Evolutionary conservation across 2,797 vertebrate species (phyloP).

Genomic region (Cyprinella venusta): DNA sequence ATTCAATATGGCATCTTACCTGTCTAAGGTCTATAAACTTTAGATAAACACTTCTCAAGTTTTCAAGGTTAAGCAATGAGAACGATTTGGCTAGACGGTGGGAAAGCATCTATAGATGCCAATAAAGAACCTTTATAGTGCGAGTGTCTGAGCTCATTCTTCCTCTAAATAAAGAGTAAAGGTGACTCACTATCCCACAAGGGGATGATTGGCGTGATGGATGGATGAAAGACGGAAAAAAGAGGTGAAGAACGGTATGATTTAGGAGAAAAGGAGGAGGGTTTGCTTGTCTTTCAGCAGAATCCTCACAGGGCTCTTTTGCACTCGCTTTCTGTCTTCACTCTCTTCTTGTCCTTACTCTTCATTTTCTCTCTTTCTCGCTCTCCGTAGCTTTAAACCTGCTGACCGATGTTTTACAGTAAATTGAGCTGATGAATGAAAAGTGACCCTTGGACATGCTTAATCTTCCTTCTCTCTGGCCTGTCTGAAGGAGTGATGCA

Average conservation of each 20-base stretch:
- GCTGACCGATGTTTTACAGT: constrained; percentile 58
- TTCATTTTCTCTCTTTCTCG: constrained; percentile 17
- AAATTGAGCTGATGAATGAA: constrained; percentile 65
- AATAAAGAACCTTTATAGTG: background rate
- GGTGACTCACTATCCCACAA: constrained; percentile 59
- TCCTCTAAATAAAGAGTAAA: constrained; percentile 51
- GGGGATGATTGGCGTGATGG: constrained; percentile 67
- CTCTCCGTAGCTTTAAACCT: constrained; percentile 26
- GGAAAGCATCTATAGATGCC: background rate
- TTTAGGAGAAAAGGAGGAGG: constrained; percentile 69
- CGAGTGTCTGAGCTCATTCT: constrained; percentile 21
- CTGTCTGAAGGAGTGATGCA: constrained; percentile 35
- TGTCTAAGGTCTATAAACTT: background rate
- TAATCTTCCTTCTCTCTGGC: constrained; percentile 49
- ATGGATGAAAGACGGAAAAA: constrained; percentile 65
- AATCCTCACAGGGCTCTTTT: constrained; percentile 61
- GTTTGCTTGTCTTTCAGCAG: constrained; percentile 72
- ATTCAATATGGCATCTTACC: background rate
- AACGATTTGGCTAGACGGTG: background rate
- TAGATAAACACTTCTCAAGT: too few relatives aligned
- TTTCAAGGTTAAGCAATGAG: background rate
- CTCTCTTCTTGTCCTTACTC: constrained; percentile 8
- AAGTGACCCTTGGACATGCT: constrained; percentile 59
- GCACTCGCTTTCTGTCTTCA: constrained; percentile 34
- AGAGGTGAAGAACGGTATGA: constrained; percentile 63